Conservation (phyloP, 2,113 vertebrate genomes). For the Xiphorhynchus elegans region DNA sequence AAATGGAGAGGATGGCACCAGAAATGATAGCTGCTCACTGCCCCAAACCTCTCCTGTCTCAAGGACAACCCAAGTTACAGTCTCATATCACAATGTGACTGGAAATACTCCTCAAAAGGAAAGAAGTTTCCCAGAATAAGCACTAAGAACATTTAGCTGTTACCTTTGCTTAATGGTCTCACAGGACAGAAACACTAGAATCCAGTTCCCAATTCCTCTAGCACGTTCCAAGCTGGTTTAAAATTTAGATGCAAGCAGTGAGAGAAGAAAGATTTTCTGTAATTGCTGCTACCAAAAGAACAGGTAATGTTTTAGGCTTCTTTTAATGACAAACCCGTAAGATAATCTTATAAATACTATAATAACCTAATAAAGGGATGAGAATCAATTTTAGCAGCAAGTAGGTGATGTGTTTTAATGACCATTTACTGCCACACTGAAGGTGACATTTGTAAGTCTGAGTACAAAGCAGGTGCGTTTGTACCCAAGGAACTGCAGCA, state of each 20-base stretch:
- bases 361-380: background rate
- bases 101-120: background rate
- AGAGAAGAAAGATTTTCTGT: background rate
- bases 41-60: background rate
- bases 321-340: background rate
- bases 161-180: background rate
- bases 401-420: fast-evolving
- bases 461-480: fast-evolving
- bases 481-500: background rate
- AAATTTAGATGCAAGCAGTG: background rate
- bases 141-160: background rate
- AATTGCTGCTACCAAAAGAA: background rate
- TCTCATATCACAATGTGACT: background rate
- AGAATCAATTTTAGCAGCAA: background rate
- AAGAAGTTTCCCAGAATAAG: background rate
- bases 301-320: background rate
- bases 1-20: background rate
- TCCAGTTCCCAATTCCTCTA: background rate
- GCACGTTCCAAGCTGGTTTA: background rate
- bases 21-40: background rate
- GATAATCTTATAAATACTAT: background rate
- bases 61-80: background rate
- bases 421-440: background rate
- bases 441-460: background rate
- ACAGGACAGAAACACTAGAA: background rate